Conservation (phyloP, 2,888 invertebrate species). For the Meteorus cinctellus region DNA sequence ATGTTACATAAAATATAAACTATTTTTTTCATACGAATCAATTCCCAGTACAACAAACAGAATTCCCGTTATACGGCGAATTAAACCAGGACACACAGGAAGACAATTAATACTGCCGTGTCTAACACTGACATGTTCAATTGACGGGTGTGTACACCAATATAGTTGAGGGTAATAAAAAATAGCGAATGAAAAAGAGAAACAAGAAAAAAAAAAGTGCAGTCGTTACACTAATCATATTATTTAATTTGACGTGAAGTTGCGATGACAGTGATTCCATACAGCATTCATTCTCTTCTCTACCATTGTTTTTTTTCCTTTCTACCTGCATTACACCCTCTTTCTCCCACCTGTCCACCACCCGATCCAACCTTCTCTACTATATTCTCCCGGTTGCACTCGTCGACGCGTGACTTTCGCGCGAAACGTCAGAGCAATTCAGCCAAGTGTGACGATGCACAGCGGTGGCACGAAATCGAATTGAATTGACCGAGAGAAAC, state of each 20-base stretch:
- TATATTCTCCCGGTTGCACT: slow-evolving; percentile 17
- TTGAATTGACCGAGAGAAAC: slow-evolving; percentile 26
- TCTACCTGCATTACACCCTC: slow-evolving; percentile 8
- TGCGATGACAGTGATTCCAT: slow-evolving; percentile 20
- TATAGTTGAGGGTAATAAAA: neutral
- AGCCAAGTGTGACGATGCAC: slow-evolving; percentile 36
- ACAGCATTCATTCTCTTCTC: slow-evolving; percentile 22
- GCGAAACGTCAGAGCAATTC: slow-evolving; percentile 37
- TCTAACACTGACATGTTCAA: slow-evolving; percentile 10
- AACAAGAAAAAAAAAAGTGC: slow-evolving; percentile 10
- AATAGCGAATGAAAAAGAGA: neutral
- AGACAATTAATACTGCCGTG: neutral
- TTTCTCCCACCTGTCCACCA: neutral
- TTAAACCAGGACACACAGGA: slow-evolving; percentile 23
- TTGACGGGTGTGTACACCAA: slow-evolving; percentile 10
- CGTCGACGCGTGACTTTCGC: slow-evolving; percentile 42
- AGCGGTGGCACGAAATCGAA: slow-evolving; percentile 38
- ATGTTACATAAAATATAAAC: neutral
- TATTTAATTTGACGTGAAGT: slow-evolving; percentile 32
- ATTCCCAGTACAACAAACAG: too few species aligned
- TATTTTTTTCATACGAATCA: neutral
- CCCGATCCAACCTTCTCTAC: slow-evolving; percentile 11
- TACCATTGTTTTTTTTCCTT: slow-evolving; percentile 14
- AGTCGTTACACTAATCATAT: slow-evolving; percentile 24
- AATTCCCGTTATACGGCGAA: slow-evolving; percentile 9